Conservation (phyloP, 2,113 vertebrate species). For the Oenanthe melanoleuca region DNA sequence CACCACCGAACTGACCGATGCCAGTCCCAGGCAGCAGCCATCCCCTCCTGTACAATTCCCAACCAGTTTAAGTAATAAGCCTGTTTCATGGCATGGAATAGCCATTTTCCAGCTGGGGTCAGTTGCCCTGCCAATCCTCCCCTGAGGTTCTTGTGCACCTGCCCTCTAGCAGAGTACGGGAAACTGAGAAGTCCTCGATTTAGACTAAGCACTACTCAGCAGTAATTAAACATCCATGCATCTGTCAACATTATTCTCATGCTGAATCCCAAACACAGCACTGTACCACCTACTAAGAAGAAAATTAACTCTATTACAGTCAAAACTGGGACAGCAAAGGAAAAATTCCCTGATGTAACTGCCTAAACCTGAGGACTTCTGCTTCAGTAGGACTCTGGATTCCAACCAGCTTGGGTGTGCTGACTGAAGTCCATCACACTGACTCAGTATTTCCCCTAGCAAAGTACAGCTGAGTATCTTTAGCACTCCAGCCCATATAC, state of each 20-base stretch:
- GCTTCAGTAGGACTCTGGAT: neutral
- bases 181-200: neutral
- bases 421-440: neutral
- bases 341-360: neutral
- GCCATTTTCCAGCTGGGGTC: neutral
- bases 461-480: neutral
- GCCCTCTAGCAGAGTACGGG: neutral
- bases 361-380: neutral
- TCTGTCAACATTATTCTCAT: neutral
- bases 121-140: neutral
- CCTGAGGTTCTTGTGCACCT: neutral
- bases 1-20: neutral
- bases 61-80: neutral
- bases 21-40: neutral
- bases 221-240: neutral
- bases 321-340: neutral
- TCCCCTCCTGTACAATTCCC: neutral
- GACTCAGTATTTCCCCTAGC: neutral
- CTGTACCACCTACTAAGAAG: neutral
- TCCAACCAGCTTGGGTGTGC: accelerated
- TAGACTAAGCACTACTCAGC: neutral
- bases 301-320: neutral
- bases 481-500: neutral
- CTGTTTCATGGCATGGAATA: neutral
- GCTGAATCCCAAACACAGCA: neutral